Evolutionary conservation across 2,113 vertebrate genomes (phyloP).

Genomic region (Gasterosteus aculeatus): DNA sequence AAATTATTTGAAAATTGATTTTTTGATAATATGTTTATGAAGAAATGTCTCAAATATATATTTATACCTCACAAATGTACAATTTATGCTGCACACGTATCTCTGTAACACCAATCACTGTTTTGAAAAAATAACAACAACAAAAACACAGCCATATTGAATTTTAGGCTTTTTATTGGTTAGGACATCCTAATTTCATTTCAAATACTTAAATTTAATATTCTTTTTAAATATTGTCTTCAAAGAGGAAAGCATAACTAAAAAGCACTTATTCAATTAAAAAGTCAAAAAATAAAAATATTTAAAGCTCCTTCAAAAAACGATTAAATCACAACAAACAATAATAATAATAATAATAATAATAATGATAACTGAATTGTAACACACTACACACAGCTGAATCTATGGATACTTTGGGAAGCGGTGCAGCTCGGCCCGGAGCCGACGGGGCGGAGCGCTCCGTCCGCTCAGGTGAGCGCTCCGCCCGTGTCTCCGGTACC

Average conservation of each 20-base stretch:
- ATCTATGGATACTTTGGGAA: conserved; percentile 42
- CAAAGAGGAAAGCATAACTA: conserved; percentile 66
- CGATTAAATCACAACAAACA: conserved; percentile 49
- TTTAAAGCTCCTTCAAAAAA: conserved; percentile 40
- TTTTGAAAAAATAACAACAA: background rate
- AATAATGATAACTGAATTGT: conserved; percentile 19
- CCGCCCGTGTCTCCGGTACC: conserved; percentile 19
- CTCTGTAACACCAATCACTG: background rate
- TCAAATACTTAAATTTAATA: conserved; percentile 82
- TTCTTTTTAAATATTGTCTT: conserved; percentile 70
- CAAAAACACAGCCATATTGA: background rate
- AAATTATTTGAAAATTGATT: background rate
- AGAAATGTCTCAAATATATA: too few species aligned
- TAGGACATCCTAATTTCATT: conserved; percentile 75
- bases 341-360: conserved; percentile 25
- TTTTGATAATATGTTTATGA: background rate
- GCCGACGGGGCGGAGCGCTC: conserved; percentile 34
- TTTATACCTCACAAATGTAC: background rate
- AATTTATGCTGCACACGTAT: background rate
- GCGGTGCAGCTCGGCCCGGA: conserved; percentile 46
- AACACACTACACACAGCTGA: conserved; percentile 44
- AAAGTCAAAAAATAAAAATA: conserved; percentile 35
- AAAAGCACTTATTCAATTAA: conserved; percentile 55
- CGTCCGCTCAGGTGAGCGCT: conserved; percentile 30
- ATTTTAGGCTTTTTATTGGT: conserved; percentile 79